Percentiles rank a stretch among this genome's conserved stretches.
phyloP scores from a whole-genome alignment of 2,113 vertebrate species.

The Scatophagus argus region DNA sequence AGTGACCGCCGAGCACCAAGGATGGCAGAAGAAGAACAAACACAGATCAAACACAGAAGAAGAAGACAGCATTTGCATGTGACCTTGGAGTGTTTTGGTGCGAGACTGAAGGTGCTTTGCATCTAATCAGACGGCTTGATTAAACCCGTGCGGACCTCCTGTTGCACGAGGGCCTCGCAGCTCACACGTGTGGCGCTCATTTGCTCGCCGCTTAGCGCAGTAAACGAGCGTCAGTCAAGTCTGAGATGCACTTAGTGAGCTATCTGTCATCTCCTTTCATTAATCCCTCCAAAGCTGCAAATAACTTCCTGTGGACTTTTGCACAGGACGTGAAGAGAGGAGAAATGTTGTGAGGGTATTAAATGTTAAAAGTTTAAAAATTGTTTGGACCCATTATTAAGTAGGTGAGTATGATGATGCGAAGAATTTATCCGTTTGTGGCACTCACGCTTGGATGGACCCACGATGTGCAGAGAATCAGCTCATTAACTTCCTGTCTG shows the following conservation, averaged over 20 bases:
- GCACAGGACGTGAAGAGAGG: background rate
- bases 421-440: slow-evolving; percentile 20
- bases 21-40: background rate
- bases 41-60: slow-evolving; percentile 40
- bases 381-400: background rate
- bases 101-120: slow-evolving; percentile 48
- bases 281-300: background rate
- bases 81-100: slow-evolving; percentile 69
- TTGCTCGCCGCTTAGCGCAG: slow-evolving; percentile 49
- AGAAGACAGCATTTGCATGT: slow-evolving; percentile 69
- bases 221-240: slow-evolving; percentile 57
- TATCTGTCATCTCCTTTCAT: slow-evolving; percentile 30
- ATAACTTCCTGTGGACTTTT: background rate
- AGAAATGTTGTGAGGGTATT: background rate
- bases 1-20: background rate
- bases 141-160: slow-evolving; percentile 56
- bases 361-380: background rate
- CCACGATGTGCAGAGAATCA: slow-evolving; percentile 47
- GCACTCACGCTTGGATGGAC: slow-evolving; percentile 38
- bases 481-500: slow-evolving; percentile 62
- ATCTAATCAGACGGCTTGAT: slow-evolving; percentile 69
- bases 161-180: slow-evolving; percentile 17
- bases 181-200: slow-evolving; percentile 41
- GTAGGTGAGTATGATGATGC: background rate
- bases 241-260: slow-evolving; percentile 17